Evolutionary conservation across 2,888 invertebrate species (phyloP), one percentile per base, ranked within the genome.

Genomic region (Abrostola tripartita): DNA sequence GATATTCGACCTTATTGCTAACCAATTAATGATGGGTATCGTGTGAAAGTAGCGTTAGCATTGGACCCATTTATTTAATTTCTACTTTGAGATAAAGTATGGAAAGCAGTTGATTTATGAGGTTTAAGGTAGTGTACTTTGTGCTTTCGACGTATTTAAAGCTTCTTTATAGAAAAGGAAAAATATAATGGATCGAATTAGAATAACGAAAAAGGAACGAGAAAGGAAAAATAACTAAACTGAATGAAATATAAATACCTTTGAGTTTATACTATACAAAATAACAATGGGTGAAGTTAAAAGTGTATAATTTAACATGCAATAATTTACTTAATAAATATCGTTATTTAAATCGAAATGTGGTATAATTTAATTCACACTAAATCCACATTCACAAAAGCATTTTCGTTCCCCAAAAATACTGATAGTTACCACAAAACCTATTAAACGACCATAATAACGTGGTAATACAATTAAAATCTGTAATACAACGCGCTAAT

Each of bases 401-500:
- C 6, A 35, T 5, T 24, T 24, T 24, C 1, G 24, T 24, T 24
- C 24, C 24, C 36, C 50, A 6, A 50, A 50, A 36, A 50, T 36
- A 50, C 35, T 36, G 11, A 36, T 36, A 36, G 50, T 6, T n/a
- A 11, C 35, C 58, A 58, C 42, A 24, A 14, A 42, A 44, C 37
- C 49, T 37, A 37, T 40, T 52, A 35, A 56, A 51, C 52, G 24
- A 68, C 60, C 63, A 40, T 12, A 12, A 52, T 49, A 62, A 52
- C 54, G 37, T 62, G 37, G 61, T 64, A 63, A 75, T 61, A 64
- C 56, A 59, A 68, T 74, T 70, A 37, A 71, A 72, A 78, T 72
- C 47, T 41, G 37, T 36, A 54, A 53, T 62, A 70, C 71, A 62
- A 53, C 56, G 38, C 59, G 38, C 53, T 74, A 77, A 77, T 74